These are phyloP conservation scores for Diarsia dahlii DNA, from an alignment of 2,888 invertebrate genomes.

Conservation along the genomic window DNA sequence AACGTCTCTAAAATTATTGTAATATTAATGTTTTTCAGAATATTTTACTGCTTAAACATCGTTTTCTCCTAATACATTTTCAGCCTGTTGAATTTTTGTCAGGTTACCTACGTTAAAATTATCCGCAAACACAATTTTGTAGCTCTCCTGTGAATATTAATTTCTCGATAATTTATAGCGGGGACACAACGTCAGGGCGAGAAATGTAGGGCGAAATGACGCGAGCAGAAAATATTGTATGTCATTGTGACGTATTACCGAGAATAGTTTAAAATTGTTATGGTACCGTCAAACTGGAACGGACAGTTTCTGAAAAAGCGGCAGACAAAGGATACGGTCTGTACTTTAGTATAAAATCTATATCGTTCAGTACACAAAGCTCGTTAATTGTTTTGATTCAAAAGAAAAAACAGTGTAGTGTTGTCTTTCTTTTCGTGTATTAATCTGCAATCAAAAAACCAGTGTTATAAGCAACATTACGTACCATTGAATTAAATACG, in stretches of 20 bases:
- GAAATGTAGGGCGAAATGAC: slow-evolving; percentile 38
- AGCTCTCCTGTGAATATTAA: slow-evolving; percentile 30
- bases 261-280: not conserved
- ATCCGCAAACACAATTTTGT: slow-evolving; percentile 22
- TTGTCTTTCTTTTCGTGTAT: not conserved
- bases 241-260: slow-evolving; percentile 25
- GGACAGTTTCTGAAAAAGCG: not conserved
- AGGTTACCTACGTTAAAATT: slow-evolving; percentile 6
- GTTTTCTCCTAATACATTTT: not conserved
- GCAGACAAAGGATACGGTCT: not conserved
- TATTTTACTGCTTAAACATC: not conserved
- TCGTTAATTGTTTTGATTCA: no score
- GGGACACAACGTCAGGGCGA: slow-evolving; percentile 2
- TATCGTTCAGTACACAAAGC: not conserved
- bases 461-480: not conserved
- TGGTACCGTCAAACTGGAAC: not conserved
- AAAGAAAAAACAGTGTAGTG: no score
- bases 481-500: not conserved
- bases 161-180: slow-evolving; percentile 34
- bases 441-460: not conserved
- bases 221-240: slow-evolving; percentile 29
- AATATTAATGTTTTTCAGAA: not conserved
- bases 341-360: not conserved
- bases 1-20: not conserved
- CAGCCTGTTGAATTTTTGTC: not conserved